A percentile compares a stretch with the other conserved stretches of the same genome.
Conservation (phyloP, 2,888 invertebrate genomes). For the Pollenia amentaria region DNA sequence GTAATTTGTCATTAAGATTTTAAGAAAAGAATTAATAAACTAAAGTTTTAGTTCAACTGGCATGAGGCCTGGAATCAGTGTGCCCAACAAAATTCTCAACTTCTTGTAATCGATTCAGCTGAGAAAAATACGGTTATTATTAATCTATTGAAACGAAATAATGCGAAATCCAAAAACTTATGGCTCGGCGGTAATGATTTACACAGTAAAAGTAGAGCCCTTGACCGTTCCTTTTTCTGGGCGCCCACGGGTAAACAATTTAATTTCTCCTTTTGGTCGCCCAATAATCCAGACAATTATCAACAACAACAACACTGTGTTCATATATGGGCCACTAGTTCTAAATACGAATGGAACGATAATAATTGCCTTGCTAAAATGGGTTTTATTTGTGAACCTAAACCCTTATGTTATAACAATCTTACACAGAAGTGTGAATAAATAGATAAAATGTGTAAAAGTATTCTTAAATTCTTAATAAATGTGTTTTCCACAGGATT, state of each 20-base stretch:
- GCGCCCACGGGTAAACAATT: constrained; percentile 18
- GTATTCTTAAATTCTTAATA: too few relatives aligned
- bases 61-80: constrained; percentile 45
- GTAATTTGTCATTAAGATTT: constrained; percentile 2
- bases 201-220: too few relatives aligned
- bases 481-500: too few relatives aligned
- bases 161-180: neutral
- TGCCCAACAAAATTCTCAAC: constrained; percentile 27
- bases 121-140: constrained; percentile 18
- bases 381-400: constrained; percentile 56
- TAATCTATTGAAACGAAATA: neutral
- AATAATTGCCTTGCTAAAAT: neutral
- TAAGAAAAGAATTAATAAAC: neutral
- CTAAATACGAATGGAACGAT: constrained; percentile 42
- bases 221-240: constrained; percentile 37
- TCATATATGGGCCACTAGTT: neutral
- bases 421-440: too few relatives aligned
- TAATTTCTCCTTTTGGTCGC: constrained; percentile 18
- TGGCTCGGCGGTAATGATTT: constrained; percentile 59
- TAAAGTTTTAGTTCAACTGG: constrained; percentile 43
- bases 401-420: accelerated
- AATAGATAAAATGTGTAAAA: too few relatives aligned
- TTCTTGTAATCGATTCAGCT: constrained; percentile 35
- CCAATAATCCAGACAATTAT: neutral
- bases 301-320: constrained; percentile 1